phyloP scores from a whole-genome alignment of 2,113 vertebrate species.

The Tenebrosternarchus preto region DNA sequence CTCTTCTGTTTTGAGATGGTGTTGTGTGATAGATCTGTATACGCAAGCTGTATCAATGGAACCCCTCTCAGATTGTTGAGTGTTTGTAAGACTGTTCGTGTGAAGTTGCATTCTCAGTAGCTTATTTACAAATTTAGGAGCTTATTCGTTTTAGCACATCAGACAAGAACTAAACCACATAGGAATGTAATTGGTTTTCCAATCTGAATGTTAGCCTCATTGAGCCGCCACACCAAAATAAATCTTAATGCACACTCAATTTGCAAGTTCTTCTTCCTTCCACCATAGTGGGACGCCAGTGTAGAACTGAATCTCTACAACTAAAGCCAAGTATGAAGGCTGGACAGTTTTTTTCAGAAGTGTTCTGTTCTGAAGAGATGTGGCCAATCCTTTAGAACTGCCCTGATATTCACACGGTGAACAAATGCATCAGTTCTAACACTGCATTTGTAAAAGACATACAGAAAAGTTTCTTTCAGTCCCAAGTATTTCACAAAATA shows the following conservation, averaged over 20 bases:
- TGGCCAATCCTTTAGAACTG: neutral
- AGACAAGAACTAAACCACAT: neutral
- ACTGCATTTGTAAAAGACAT: too few relatives aligned
- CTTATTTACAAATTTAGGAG: neutral
- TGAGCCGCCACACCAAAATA: neutral
- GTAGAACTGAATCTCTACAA: too few relatives aligned
- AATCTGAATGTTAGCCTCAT: neutral
- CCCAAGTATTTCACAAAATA: too few relatives aligned
- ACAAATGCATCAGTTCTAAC: neutral
- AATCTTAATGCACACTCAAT: neutral
- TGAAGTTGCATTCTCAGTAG: too few relatives aligned
- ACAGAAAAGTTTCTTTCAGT: too few relatives aligned
- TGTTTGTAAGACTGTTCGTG: too few relatives aligned
- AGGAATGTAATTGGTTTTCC: neutral
- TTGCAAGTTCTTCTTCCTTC: neutral
- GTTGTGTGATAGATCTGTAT: too few relatives aligned
- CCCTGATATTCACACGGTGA: conserved; percentile 1
- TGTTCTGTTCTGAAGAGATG: neutral
- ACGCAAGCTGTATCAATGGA: too few relatives aligned
- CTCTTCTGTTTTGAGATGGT: too few relatives aligned
- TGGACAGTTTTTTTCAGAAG: neutral
- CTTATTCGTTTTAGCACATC: too few relatives aligned
- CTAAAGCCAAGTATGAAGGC: neutral
- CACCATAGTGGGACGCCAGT: neutral
- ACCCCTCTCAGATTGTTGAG: too few relatives aligned